Conservation (phyloP, 2,888 invertebrate species). For the Lysandra coridon region DNA sequence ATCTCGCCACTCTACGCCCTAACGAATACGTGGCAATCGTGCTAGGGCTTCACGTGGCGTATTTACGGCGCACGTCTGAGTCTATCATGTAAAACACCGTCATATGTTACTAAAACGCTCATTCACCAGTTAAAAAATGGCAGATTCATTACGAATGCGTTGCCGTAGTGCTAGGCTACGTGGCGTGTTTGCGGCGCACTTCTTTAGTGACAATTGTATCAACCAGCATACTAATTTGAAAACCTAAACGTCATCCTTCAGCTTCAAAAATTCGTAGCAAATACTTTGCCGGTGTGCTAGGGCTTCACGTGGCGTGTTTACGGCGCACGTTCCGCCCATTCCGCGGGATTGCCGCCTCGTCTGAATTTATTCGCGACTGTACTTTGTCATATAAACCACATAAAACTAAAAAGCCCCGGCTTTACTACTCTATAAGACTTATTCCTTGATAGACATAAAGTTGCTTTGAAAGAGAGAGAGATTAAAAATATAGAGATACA, state of each 20-base stretch:
- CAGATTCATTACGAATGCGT: neutral
- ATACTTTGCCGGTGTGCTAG: neutral
- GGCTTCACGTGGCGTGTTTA: neutral
- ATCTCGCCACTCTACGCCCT: too few species aligned
- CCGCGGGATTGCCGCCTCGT: slow-evolving; percentile 7
- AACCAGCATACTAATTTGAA: too few species aligned
- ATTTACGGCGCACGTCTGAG: neutral
- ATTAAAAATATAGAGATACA: too few species aligned
- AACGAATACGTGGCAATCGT: neutral
- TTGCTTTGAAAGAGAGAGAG: too few species aligned
- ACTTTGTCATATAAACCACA: slow-evolving; percentile 17
- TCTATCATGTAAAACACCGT: too few species aligned
- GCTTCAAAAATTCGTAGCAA: too few species aligned
- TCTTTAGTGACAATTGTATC: too few species aligned
- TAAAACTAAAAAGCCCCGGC: slow-evolving; percentile 7
- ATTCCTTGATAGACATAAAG: neutral
- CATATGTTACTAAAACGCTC: too few species aligned
- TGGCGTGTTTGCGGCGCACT: neutral
- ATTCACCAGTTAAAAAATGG: too few species aligned
- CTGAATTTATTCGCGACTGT: slow-evolving; percentile 2
- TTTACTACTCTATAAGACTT: neutral
- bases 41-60: neutral
- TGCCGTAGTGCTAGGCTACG: neutral
- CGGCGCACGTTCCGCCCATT: neutral
- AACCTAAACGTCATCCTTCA: too few species aligned